phyloP scores from a whole-genome alignment of 2,888 invertebrate genomes.

The Thelaira solivaga region DNA sequence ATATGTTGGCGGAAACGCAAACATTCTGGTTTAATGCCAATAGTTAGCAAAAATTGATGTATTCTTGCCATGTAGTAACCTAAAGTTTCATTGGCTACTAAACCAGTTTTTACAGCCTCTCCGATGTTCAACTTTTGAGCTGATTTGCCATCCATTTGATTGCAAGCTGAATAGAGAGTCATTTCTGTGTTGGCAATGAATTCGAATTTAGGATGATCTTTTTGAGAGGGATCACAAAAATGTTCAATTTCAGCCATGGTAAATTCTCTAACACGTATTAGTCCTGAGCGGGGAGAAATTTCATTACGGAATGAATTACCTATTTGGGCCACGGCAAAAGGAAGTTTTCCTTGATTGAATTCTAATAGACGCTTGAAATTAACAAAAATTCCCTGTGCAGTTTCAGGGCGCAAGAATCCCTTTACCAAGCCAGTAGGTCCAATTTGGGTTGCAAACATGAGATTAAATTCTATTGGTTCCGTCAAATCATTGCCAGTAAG shows the following conservation, averaged over 20 bases:
- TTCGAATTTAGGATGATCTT: slow-evolving; percentile 93
- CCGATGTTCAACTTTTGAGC: slow-evolving; percentile 88
- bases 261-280: slow-evolving; percentile 97
- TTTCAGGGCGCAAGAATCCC: slow-evolving; percentile 97
- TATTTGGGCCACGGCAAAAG: slow-evolving; percentile 99
- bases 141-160: slow-evolving; percentile 97
- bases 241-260: slow-evolving; percentile 99
- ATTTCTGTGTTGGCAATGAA: slow-evolving; percentile 85
- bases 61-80: slow-evolving; percentile 99
- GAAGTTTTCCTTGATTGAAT: slow-evolving; percentile 96
- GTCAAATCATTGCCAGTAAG: slow-evolving; percentile 95
- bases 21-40: slow-evolving; percentile 91
- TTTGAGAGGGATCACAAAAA: slow-evolving; percentile 95
- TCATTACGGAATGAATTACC: slow-evolving; percentile 99
- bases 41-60: slow-evolving; percentile 89
- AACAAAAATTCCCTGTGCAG: slow-evolving; percentile 99
- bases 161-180: slow-evolving; percentile 94
- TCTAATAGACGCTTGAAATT: slow-evolving; percentile 98
- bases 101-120: slow-evolving; percentile 87
- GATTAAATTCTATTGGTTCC: slow-evolving; percentile 98
- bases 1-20: slow-evolving; percentile 98
- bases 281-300: slow-evolving; percentile 97
- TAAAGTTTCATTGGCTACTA: slow-evolving; percentile 97
- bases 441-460: slow-evolving; percentile 99
- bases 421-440: slow-evolving; percentile 97